A percentile compares a stretch with the other conserved stretches of the same genome.
Conservation (phyloP, 2,113 vertebrate species). For the Pan troglodytes region DNA sequence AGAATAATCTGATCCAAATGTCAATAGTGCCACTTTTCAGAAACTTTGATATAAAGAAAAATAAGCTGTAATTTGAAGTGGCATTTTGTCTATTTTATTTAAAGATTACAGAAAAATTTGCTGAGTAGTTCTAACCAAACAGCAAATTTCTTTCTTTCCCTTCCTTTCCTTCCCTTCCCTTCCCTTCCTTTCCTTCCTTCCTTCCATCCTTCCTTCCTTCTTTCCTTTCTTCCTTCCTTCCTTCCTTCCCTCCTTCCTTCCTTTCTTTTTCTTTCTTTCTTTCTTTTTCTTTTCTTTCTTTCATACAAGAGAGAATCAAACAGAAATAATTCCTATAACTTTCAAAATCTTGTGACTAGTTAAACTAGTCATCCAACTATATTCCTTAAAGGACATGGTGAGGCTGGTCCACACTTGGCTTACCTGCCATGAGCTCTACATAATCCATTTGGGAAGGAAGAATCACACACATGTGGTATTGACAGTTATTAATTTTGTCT, state of each 20-base stretch:
- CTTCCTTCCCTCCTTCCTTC: rapidly evolving
- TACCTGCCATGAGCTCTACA: background rate
- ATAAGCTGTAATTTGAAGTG: background rate
- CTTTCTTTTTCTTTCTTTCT: background rate
- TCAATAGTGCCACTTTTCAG: background rate
- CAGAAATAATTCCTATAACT: background rate
- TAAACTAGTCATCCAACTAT: background rate
- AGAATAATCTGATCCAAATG: background rate
- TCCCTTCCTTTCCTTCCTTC: too few species aligned
- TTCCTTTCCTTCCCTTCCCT: too few species aligned
- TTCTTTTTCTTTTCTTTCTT: background rate
- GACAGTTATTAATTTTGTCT: background rate
- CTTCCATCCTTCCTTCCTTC: too few species aligned
- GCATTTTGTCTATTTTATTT: background rate
- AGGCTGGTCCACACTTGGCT: background rate
- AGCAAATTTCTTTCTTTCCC: background rate
- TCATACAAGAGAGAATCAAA: background rate
- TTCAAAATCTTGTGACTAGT: background rate
- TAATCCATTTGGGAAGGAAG: background rate
- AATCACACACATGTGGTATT: rapidly evolving
- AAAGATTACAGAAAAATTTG: background rate
- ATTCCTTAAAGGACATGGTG: background rate
- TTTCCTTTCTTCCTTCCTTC: too few species aligned
- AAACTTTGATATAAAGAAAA: background rate
- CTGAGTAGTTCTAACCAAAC: background rate